Base-by-base conservation (phyloP, 2,888 invertebrate species). In the Eupeodes latifasciatus region DNA sequence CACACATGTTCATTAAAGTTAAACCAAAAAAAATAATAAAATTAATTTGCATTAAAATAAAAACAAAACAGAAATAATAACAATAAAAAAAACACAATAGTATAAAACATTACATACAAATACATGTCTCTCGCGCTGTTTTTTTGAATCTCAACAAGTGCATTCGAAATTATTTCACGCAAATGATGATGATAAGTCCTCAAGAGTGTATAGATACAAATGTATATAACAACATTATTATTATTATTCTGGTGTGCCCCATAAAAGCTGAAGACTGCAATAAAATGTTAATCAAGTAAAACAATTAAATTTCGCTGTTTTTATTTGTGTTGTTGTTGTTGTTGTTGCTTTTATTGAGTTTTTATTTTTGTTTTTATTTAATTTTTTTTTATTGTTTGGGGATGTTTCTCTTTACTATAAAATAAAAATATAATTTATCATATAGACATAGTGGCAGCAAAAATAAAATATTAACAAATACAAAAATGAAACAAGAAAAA, bases 251-350 rank as follows among this genome's bases (percentile, higher is more conserved):
- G 6, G 34, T 49, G 66, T 69, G 69, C n/a, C 51, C 71, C 57
- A 75, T 67, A 71, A 47, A 57, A 71, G 34, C 40, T 77, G 81
- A 74, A 75, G 64, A 69, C 81, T 27, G 66, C 77, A 84, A 88
- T 88, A 72, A 72, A 72, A 88, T 85, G 81, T 88, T 88, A 85
- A 88, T 88, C 88, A 85, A 85, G 81, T 78, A 66, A 88, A 88
- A 88, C 88, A 88, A 88, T 88, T 88, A 88, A 88, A 88, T 85
- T 84, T 80, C 47, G 75, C 47, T 53, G 74, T 67, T 11, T 2
- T 27, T 66, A 34, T 27, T 66, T 47, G 27, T 12, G 19, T 19
- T 19, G 19, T 19, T 19, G 19, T 19, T 0, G 19, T 1, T 53
- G 5, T 27, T 57, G 4, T 34, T 55, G 5, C 4, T 61, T 78